Base-by-base conservation (phyloP, 2,888 invertebrate species). In the Halictus ligatus region DNA sequence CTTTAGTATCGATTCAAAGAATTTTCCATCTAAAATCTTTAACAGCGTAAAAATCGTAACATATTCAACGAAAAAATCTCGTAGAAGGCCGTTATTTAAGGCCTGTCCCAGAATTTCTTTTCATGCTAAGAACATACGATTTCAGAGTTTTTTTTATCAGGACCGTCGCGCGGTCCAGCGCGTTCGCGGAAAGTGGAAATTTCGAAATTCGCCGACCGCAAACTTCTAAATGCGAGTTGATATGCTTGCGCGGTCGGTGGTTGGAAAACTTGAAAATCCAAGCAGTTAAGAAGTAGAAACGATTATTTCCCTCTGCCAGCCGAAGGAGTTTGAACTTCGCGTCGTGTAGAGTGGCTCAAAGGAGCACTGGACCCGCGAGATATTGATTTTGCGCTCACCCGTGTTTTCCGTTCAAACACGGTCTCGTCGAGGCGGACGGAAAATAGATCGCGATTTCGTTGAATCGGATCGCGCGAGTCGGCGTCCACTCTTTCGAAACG, bases 401-500 rank as follows among this genome's bases (percentile, higher is more conserved):
- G 77, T 86, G 79, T 86, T 86, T 88, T 80, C 81, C 79, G 79
- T 73, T 88, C 83, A 88, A 88, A 88, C 80, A 89, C 48, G 40
- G 25, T 18, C 60, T 43, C 58, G 75, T 72, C 79, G 76, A 73
- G 54, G 80, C 35, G 29, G 29, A 76, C 64, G 72, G 29, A 76
- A 76, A 85, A 78, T 76, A 58, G 80, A 67, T 78, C 64, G 64
- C 75, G 73, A 78, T 77, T 83, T 83, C 58, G 81, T 87, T 85
- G 64, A 81, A 80, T 85, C 78, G 71, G 46, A 82, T 85, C 64
- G 58, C 43, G 43, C 43, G 46, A 79, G 35, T 15, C 67, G 48
- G 4, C 76, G 73, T 75, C 50, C 48, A 72, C 64, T 75, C 29
- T 73, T 73, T 75, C 64, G 43, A 75, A 48, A 29, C 43, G 43